A percentile compares a stretch with the other conserved stretches of the same genome.
These are phyloP conservation scores for Atherinomorus stipes DNA, from an alignment of 2,113 vertebrate species.

Conservation along the genomic window DNA sequence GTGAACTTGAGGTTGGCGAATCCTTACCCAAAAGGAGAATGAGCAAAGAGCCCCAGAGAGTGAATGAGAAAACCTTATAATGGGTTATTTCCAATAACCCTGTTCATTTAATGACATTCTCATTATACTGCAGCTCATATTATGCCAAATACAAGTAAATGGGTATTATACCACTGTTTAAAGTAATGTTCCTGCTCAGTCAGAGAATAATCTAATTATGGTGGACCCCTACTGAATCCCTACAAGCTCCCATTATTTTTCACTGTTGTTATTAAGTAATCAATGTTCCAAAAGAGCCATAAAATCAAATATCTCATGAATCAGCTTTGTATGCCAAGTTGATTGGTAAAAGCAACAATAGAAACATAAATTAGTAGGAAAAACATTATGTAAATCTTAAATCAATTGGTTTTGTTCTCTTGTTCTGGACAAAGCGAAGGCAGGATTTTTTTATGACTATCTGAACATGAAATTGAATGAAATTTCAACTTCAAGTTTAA, in stretches of 20 bases:
- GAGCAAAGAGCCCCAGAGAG: conserved; percentile 1
- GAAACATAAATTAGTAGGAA: too few relatives aligned
- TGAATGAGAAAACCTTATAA: conserved; percentile 11
- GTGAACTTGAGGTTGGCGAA: conserved; percentile 19
- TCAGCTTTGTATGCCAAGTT: not conserved
- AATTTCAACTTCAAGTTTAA: too few relatives aligned
- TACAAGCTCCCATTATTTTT: not conserved
- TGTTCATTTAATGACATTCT: conserved; percentile 14
- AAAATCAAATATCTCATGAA: too few relatives aligned
- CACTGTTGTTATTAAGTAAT: too few relatives aligned
- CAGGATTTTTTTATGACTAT: too few relatives aligned
- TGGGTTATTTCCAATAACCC: conserved; percentile 20
- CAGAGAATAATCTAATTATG: not conserved
- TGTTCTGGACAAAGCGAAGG: too few relatives aligned
- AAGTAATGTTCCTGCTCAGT: conserved; percentile 16
- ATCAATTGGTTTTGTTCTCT: too few relatives aligned
- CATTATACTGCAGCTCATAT: conserved; percentile 25
- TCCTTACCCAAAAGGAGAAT: conserved; percentile 8
- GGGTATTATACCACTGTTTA: conserved; percentile 13
- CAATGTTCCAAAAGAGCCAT: too few relatives aligned
- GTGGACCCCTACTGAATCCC: too few relatives aligned
- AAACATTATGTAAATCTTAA: too few relatives aligned
- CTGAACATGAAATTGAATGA: too few relatives aligned
- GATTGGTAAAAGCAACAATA: not conserved
- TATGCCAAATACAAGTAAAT: conserved; percentile 28